Evolutionary conservation across 2,888 invertebrate species (phyloP).

Genomic region (Idaea straminata): DNA sequence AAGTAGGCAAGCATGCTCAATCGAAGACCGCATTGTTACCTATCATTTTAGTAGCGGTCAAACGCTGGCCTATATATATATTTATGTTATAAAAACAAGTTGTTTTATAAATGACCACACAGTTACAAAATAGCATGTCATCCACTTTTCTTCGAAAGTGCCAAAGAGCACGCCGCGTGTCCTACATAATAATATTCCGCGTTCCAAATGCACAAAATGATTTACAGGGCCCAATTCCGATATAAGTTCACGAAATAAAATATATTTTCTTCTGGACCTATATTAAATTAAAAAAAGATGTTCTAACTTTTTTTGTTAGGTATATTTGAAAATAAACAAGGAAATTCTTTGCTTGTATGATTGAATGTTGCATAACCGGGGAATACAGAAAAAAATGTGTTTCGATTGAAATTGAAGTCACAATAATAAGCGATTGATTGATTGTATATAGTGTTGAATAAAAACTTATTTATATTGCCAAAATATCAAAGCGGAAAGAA

Average conservation of each 20-base stretch:
- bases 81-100: background rate
- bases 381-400: background rate
- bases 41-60: background rate
- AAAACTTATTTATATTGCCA: background rate
- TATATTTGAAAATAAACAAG: background rate
- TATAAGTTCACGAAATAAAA: background rate
- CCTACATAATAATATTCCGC: slow-evolving; percentile 46
- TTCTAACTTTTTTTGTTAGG: background rate
- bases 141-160: slow-evolving; percentile 34
- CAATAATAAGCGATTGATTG: background rate
- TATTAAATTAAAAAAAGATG: background rate
- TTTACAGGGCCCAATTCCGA: background rate
- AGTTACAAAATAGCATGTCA: slow-evolving; percentile 27
- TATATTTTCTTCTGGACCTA: background rate
- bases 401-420: background rate
- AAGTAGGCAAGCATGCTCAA: background rate
- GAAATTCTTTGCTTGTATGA: background rate
- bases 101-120: slow-evolving; percentile 31
- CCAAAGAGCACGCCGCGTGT: slow-evolving; percentile 34
- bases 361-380: background rate
- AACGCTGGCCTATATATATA: background rate
- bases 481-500: background rate
- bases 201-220: slow-evolving; percentile 24
- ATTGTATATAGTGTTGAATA: background rate
- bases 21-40: background rate